Evolutionary conservation across 1,140 invertebrate species (phyloP).

Genomic region (Nixonia krombeini): DNA sequence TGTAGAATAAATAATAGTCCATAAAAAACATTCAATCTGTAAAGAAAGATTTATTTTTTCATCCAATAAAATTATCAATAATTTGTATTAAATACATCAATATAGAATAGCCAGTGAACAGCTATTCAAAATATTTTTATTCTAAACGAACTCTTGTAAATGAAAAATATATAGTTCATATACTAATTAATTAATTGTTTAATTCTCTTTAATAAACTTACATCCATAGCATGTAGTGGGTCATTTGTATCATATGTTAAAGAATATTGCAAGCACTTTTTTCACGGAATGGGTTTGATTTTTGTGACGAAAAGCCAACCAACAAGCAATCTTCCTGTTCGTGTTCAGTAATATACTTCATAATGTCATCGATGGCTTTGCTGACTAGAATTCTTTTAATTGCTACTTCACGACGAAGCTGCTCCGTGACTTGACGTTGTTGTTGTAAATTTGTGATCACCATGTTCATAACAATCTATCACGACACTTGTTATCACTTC

Average conservation of each 20-base stretch:
- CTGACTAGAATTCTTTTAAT: conserved; percentile 90
- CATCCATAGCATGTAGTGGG: no score
- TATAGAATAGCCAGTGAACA: no score
- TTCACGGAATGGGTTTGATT: conserved; percentile 97
- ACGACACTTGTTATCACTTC: not conserved
- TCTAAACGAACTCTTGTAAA: no score
- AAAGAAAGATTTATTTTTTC: no score
- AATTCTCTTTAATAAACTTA: no score
- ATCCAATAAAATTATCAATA: not conserved
- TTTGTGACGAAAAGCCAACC: conserved; percentile 94
- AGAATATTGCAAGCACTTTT: conserved; percentile 92
- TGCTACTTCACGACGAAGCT: conserved; percentile 91
- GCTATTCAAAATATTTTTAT: no score
- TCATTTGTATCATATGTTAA: no score
- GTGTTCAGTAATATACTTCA: conserved; percentile 93
- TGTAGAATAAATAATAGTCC: no score
- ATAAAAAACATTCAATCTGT: no score
- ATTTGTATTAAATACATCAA: no score
- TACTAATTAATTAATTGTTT: no score
- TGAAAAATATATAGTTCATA: no score
- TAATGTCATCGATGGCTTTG: conserved; percentile 92
- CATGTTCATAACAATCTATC: conserved; percentile 82
- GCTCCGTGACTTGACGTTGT: conserved; percentile 93
- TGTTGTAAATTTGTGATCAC: conserved; percentile 92
- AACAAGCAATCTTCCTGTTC: conserved; percentile 96